These are phyloP conservation scores for Pantherophis guttatus DNA, from an alignment of 2,113 vertebrate genomes.

Conservation along the genomic window DNA sequence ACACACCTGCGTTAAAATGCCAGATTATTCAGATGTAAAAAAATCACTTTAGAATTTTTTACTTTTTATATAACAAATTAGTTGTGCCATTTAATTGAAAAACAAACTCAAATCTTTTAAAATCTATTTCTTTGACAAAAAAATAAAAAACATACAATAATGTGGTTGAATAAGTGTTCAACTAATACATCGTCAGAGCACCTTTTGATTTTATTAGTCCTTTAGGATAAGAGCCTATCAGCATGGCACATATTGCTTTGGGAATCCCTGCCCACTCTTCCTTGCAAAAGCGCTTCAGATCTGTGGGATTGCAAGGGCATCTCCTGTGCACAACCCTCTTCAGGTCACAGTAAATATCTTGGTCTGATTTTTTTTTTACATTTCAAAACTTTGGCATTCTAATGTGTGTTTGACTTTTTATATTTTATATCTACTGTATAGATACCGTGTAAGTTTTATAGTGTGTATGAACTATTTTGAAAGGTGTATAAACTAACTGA, in stretches of 20 bases:
- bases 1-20: neutral
- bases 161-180: neutral
- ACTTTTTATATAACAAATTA: neutral
- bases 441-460: neutral
- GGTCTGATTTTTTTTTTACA: neutral
- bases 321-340: neutral
- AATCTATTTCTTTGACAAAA: neutral
- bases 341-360: neutral
- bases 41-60: neutral
- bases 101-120: neutral
- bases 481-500: neutral
- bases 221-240: neutral
- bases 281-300: neutral
- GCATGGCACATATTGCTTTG: neutral
- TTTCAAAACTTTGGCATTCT: neutral
- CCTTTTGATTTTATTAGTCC: neutral
- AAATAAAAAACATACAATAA: neutral
- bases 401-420: neutral
- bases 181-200: neutral
- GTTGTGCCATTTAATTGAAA: neutral
- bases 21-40: neutral
- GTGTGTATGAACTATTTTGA: neutral
- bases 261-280: neutral
- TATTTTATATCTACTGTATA: neutral
- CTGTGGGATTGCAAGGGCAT: neutral